Evolutionary conservation across 1,140 invertebrate species (phyloP).

Genomic region (Atta colombica): DNA sequence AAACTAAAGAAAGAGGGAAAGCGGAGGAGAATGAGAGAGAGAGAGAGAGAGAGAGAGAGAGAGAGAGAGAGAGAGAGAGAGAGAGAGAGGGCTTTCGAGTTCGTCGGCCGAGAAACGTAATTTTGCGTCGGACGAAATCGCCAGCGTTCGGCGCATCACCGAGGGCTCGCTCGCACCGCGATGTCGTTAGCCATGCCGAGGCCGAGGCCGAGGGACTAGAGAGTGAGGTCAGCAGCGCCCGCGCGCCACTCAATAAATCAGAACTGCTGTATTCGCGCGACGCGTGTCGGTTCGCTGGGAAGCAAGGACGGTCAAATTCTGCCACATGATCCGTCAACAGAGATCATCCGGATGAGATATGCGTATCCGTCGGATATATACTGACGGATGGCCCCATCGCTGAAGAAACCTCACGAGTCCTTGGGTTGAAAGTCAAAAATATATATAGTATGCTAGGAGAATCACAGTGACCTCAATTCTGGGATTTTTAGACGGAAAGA

Average conservation of each 20-base stretch:
- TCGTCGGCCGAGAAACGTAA: conserved; percentile 64
- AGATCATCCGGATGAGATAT: conserved; percentile 34
- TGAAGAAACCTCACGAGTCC: neutral
- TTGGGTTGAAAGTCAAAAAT: too few relatives aligned
- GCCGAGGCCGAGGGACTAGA: neutral
- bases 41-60: neutral
- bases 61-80: neutral
- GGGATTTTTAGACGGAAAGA: too few relatives aligned
- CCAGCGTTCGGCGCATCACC: conserved; percentile 67
- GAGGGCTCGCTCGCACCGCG: conserved; percentile 54
- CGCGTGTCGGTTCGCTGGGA: conserved; percentile 26
- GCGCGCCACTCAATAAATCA: conserved; percentile 70
- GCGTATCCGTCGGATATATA: neutral
- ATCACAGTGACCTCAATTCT: too few relatives aligned
- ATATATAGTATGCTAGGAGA: too few relatives aligned
- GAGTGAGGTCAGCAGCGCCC: conserved; percentile 70
- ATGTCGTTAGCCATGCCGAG: conserved; percentile 69
- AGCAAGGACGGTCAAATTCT: conserved; percentile 65
- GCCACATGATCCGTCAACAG: conserved; percentile 72
- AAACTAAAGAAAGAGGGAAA: neutral
- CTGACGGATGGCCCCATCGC: neutral
- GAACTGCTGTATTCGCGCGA: conserved; percentile 17
- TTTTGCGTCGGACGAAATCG: conserved; percentile 66
- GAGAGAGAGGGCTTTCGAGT: conserved; percentile 21
- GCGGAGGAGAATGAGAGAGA: neutral